Percentiles rank a stretch among this genome's conserved stretches.
These are phyloP conservation scores for Phenganax marumi DNA, from an alignment of 92 coral and sea anemone species.

Conservation along the genomic window DNA sequence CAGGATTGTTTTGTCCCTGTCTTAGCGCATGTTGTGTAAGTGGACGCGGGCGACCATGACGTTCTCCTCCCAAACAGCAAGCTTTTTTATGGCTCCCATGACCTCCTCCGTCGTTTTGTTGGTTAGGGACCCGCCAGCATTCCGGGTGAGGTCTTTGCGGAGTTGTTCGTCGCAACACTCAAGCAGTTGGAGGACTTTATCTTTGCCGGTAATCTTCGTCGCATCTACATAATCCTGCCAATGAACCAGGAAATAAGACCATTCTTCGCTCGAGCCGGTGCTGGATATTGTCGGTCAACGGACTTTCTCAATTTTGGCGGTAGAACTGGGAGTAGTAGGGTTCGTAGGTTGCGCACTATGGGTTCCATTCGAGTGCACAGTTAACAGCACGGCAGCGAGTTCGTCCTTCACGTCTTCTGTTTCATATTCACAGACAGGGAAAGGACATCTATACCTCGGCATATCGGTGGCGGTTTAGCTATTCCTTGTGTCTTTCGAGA, in stretches of 20 bases:
- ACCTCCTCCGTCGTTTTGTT: neutral
- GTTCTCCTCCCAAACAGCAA: conserved; percentile 55
- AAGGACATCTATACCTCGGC: neutral
- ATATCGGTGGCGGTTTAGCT: neutral
- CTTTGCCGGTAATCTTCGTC: conserved; percentile 1
- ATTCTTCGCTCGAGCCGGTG: neutral
- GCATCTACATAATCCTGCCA: neutral
- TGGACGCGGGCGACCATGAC: conserved; percentile 57
- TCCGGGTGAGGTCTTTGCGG: conserved; percentile 3
- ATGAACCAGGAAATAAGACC: neutral
- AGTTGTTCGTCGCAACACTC: conserved; percentile 3
- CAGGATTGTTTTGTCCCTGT: conserved; percentile 49
- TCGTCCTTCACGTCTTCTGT: neutral
- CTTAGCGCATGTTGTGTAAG: conserved; percentile 59
- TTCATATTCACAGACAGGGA: neutral
- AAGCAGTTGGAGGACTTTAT: neutral
- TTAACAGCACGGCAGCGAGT: neutral
- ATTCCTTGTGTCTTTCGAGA: no score
- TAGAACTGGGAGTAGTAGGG: neutral
- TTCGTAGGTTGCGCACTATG: neutral
- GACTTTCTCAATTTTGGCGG: conserved; percentile 11
- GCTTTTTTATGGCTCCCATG: conserved; percentile 36
- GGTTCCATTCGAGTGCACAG: neutral
- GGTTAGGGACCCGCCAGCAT: neutral
- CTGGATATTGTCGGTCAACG: conserved; percentile 9